Conservation (phyloP, 2,888 invertebrate genomes). For the Uropetala carovei region DNA sequence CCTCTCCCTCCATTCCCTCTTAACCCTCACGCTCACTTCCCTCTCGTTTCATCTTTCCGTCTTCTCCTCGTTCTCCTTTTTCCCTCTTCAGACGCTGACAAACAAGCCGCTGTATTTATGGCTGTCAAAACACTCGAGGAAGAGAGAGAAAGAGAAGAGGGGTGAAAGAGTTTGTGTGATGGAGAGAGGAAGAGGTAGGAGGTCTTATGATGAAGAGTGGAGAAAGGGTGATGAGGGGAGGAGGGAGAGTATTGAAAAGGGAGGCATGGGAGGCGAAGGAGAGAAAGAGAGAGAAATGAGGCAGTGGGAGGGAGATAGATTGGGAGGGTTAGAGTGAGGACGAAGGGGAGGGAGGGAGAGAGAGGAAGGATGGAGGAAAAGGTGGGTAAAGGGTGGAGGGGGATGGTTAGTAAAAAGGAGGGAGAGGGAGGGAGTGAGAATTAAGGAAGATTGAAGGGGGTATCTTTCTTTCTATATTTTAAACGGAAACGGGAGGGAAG, state of each 20-base stretch:
- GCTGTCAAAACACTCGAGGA: constrained; percentile 46
- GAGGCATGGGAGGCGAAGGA: constrained; percentile 4
- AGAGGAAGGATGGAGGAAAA: neutral
- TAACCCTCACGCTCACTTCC: neutral
- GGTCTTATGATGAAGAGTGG: neutral
- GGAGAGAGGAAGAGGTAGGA: neutral
- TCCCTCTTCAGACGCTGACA: constrained; percentile 41
- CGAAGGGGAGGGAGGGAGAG: neutral
- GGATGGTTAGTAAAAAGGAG: too few species aligned
- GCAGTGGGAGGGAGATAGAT: neutral
- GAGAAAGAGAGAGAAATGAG: neutral
- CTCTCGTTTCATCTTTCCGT: neutral
- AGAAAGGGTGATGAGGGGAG: neutral
- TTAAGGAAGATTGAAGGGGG: neutral
- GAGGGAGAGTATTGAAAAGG: neutral
- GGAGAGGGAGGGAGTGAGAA: neutral
- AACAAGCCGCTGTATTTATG: constrained; percentile 60
- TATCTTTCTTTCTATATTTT: neutral
- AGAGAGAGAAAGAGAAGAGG: neutral
- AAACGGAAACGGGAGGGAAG: neutral
- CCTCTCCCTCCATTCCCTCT: neutral
- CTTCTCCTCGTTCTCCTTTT: neutral
- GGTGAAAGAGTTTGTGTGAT: neutral
- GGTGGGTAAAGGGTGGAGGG: too few species aligned
- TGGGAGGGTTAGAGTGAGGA: neutral